These are phyloP conservation scores for Papilio demoleus DNA, from an alignment of 2,888 invertebrate species.

Conservation along the genomic window DNA sequence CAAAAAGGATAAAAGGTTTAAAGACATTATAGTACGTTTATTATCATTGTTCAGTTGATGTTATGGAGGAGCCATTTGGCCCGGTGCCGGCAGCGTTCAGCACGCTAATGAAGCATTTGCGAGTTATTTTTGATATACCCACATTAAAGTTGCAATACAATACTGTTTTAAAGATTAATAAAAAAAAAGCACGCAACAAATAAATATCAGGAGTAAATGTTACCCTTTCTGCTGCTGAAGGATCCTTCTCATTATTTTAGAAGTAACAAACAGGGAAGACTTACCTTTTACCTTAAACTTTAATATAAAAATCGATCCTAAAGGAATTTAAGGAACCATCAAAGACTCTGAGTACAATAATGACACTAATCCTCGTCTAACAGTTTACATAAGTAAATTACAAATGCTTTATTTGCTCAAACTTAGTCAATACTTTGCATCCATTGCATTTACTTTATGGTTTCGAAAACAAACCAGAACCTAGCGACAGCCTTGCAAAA, in stretches of 20 bases:
- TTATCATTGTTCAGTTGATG: slow-evolving; percentile 13
- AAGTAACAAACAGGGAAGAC: too few relatives aligned
- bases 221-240: too few relatives aligned
- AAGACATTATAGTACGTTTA: slow-evolving; percentile 15
- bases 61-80: slow-evolving; percentile 26
- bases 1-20: slow-evolving; percentile 15
- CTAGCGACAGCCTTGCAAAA: slow-evolving; percentile 20
- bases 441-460: slow-evolving; percentile 9
- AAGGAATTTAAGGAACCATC: too few relatives aligned
- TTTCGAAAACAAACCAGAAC: slow-evolving; percentile 12
- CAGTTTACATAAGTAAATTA: neutral
- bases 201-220: neutral
- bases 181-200: neutral
- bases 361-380: neutral
- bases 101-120: slow-evolving; percentile 36
- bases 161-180: neutral
- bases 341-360: too few relatives aligned
- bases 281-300: too few relatives aligned
- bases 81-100: slow-evolving; percentile 22
- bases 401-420: neutral
- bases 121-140: slow-evolving; percentile 18
- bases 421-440: slow-evolving; percentile 18
- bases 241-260: too few relatives aligned
- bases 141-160: slow-evolving; percentile 11
- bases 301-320: too few relatives aligned